Base-by-base conservation (phyloP, 2,797 vertebrate species). In the Alectoris magna region DNA sequence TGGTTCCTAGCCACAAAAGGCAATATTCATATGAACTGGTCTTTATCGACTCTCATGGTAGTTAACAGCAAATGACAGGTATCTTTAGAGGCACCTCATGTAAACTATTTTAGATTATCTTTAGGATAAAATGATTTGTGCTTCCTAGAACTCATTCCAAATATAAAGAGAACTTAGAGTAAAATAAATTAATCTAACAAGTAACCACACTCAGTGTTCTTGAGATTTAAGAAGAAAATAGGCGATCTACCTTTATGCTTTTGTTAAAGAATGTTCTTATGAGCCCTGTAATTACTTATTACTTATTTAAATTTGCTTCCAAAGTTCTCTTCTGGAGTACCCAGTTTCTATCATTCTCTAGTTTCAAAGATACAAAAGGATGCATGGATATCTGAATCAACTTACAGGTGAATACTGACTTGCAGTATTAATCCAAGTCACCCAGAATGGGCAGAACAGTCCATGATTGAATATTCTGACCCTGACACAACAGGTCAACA, bases 291-390 rank as follows among this genome's bases (percentile, higher is more conserved):
- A 66, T 46, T 5, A 62, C 10, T 59, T 58, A 14, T 66, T 34
- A 34, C 34, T 79, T 13, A 49, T 26, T 23, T 5, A 72, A 66
- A 69, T 63, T 75, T 76, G 1, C n/a, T 63, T 62, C 36, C 26
- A 83, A 19, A 29, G 44, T 23, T 58, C 16, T 74, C 10, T 46
- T 63, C 0, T 6, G 41, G 44, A 0, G 0, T 5, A 1, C 5
- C 7, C 55, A 5, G 68, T 62, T 86, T 91, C 27, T 71, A 8
- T 16, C 6, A 13, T 14, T 48, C 13, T 43, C 19, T 56, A 29
- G 38, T 43, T 22, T 74, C 53, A 66, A 71, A 91, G 63, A 75
- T 31, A 11, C 4, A 43, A 55, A 15, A 78, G 2, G 12, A 88
- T 51, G 67, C 17, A 72, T 2, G 60, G 49, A 87, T 79, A 78